phyloP scores from a whole-genome alignment of 2,113 vertebrate genomes.

The Alethe castanea region DNA sequence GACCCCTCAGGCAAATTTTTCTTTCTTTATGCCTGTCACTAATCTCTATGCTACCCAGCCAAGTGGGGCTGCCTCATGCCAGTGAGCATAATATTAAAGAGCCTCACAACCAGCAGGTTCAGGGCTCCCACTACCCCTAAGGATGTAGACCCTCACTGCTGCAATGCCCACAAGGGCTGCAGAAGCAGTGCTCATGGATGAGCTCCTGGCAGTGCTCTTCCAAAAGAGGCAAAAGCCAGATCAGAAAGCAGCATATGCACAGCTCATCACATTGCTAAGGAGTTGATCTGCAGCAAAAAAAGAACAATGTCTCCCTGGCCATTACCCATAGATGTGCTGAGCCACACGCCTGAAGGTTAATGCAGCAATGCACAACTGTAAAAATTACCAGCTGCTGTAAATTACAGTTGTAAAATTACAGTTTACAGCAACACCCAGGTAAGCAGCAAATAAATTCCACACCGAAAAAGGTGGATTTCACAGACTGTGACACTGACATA shows the following conservation, averaged over 20 bases:
- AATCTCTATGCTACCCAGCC: background rate
- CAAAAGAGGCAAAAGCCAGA: background rate
- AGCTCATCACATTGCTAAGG: background rate
- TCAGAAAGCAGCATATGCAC: background rate
- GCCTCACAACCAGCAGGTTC: background rate
- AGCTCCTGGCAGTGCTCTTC: background rate
- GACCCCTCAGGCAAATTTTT: background rate
- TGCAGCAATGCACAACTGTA: background rate
- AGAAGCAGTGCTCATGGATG: background rate
- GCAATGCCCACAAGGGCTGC: background rate
- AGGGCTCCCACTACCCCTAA: background rate
- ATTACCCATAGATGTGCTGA: background rate
- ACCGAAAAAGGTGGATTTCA: background rate
- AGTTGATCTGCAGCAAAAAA: background rate
- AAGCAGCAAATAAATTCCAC: background rate
- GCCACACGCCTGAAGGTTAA: background rate
- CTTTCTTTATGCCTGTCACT: background rate
- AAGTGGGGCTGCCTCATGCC: background rate
- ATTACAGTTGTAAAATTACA: background rate
- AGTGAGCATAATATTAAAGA: background rate
- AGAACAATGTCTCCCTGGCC: background rate
- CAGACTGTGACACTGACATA: background rate
- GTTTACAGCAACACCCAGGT: background rate
- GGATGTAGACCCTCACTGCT: background rate
- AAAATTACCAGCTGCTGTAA: background rate